Conservation (phyloP, 92 coral and sea anemone genomes). For the Umimayanthus kanabou region DNA sequence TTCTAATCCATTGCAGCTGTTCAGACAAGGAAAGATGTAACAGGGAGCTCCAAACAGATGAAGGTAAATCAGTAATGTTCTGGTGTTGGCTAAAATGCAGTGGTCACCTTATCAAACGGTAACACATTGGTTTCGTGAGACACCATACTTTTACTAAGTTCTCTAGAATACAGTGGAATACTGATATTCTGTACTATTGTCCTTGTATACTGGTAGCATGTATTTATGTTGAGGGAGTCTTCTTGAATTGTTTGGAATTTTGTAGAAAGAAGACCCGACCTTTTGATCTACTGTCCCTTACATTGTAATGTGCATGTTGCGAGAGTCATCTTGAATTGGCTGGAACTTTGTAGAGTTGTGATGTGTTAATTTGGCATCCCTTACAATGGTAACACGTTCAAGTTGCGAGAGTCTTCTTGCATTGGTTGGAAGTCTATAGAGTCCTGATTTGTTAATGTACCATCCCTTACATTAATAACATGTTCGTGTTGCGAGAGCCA, state of each 20-base stretch:
- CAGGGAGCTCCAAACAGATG: constrained; percentile 91
- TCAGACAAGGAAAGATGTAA: constrained; percentile 77
- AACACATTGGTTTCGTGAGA: background rate
- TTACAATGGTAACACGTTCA: background rate
- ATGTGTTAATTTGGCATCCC: background rate
- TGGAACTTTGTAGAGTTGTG: too few relatives aligned
- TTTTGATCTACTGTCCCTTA: background rate
- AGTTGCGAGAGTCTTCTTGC: background rate
- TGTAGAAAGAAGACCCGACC: background rate
- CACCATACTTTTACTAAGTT: background rate
- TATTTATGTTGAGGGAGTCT: background rate
- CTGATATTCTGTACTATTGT: background rate
- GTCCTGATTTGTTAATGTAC: background rate
- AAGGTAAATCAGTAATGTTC: constrained; percentile 61
- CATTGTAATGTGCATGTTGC: background rate
- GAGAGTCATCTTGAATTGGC: background rate
- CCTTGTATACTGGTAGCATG: background rate
- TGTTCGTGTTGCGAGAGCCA: too few relatives aligned
- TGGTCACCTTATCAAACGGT: background rate
- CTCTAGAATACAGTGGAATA: background rate
- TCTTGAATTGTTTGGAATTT: background rate
- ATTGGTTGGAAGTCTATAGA: background rate
- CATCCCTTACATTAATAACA: background rate
- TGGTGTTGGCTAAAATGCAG: background rate
- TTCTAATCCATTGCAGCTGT: constrained; percentile 71